Evolutionary conservation across 2,888 invertebrate genomes (phyloP).

Genomic region (Rhagium mordax): DNA sequence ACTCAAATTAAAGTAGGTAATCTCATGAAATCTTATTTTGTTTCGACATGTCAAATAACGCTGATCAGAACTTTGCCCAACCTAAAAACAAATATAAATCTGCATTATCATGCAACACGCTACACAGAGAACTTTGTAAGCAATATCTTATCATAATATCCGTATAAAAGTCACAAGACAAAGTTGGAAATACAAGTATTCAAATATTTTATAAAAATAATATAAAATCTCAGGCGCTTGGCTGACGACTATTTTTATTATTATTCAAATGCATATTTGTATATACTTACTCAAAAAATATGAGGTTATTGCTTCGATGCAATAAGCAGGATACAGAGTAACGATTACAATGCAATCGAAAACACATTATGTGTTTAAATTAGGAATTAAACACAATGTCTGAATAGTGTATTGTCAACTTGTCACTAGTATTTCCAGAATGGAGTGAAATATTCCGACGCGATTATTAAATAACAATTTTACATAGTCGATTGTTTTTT

Average conservation of each 20-base stretch:
- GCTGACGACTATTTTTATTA: neutral
- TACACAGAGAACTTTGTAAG: constrained; percentile 29
- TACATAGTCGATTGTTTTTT: too few species aligned
- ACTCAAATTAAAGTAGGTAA: constrained; percentile 16
- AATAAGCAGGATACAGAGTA: too few species aligned
- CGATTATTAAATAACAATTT: too few species aligned
- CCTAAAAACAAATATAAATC: constrained; percentile 15
- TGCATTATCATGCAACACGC: constrained; percentile 42
- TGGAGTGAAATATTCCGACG: too few species aligned
- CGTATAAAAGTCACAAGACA: constrained; percentile 25
- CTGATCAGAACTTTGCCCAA: constrained; percentile 22
- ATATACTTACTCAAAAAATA: too few species aligned
- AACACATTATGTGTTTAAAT: too few species aligned
- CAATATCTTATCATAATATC: constrained; percentile 40
- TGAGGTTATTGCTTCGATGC: too few species aligned
- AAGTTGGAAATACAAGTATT: constrained; percentile 8
- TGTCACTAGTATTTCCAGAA: too few species aligned
- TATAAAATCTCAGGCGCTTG: neutral
- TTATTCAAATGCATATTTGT: too few species aligned
- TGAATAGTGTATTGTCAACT: too few species aligned
- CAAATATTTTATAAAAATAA: constrained; percentile 5
- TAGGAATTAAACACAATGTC: too few species aligned
- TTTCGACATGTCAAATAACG: constrained; percentile 21
- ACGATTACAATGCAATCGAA: too few species aligned
- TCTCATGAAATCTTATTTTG: constrained; percentile 31